Evolutionary conservation across 64 coral and sea anemone genomes (phyloP).

Genomic region (Stichodactyla mertensii): DNA sequence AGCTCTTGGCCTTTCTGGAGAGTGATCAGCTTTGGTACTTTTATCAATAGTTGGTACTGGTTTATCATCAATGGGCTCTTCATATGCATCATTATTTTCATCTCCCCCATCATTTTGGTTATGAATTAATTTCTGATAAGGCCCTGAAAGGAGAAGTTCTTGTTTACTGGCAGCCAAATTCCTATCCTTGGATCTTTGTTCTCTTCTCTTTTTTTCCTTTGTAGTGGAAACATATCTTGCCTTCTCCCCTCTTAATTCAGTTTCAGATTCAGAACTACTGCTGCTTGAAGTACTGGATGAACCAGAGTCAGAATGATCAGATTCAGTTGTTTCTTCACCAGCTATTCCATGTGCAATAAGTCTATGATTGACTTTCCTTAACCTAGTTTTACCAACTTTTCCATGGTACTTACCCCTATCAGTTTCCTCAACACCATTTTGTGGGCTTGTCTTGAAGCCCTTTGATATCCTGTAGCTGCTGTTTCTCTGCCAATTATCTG

Average conservation of each 20-base stretch:
- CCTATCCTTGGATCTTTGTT: slow-evolving; percentile 4
- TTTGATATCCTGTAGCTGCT: neutral
- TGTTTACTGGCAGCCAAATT: neutral
- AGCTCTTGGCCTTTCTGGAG: slow-evolving; percentile 45
- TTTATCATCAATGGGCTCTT: slow-evolving; percentile 41
- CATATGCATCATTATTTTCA: slow-evolving; percentile 24
- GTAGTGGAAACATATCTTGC: slow-evolving; percentile 24
- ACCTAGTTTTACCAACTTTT: slow-evolving; percentile 65
- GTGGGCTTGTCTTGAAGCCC: neutral
- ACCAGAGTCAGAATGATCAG: neutral
- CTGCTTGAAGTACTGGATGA: neutral
- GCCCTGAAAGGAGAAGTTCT: neutral
- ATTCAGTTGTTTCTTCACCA: slow-evolving; percentile 47
- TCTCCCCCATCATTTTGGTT: neutral
- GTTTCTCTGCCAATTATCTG: slow-evolving; percentile 21
- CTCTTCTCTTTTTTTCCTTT: slow-evolving; percentile 21
- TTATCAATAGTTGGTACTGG: neutral
- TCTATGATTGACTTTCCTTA: slow-evolving; percentile 73
- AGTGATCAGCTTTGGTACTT: slow-evolving; percentile 19
- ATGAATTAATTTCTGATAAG: slow-evolving; percentile 20
- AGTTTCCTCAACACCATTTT: neutral
- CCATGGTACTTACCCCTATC: slow-evolving; percentile 13
- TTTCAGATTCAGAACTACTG: slow-evolving; percentile 12
- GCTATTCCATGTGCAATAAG: slow-evolving; percentile 85
- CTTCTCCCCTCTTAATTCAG: neutral